phyloP scores from a whole-genome alignment of 2,797 vertebrate species.

The Oophaga sylvatica region DNA sequence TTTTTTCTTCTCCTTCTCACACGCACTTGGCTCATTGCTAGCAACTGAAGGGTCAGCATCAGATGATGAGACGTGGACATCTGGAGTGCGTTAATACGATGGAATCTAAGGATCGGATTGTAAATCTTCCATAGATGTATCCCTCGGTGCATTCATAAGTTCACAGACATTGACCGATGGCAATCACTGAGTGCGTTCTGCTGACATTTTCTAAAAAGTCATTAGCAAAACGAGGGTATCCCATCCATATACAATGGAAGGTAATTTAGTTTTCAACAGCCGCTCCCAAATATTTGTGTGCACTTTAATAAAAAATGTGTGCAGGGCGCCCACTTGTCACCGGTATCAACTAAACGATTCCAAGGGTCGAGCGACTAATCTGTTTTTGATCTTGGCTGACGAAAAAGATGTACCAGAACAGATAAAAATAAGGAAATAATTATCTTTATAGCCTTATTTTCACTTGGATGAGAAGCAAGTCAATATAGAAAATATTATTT shows the following conservation, averaged over 20 bases:
- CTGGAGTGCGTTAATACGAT: slow-evolving; percentile 50
- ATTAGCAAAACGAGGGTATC: neutral
- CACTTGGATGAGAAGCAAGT: neutral
- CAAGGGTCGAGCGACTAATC: neutral
- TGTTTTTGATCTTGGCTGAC: slow-evolving; percentile 17
- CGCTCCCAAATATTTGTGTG: slow-evolving; percentile 26
- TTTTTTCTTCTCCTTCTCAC: neutral
- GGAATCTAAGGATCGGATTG: slow-evolving; percentile 20
- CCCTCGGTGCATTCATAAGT: slow-evolving; percentile 41
- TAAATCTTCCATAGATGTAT: slow-evolving; percentile 46
- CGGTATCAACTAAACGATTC: neutral
- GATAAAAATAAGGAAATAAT: neutral
- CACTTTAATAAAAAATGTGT: neutral
- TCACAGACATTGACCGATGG: slow-evolving; percentile 44
- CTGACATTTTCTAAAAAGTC: slow-evolving; percentile 36
- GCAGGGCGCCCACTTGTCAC: neutral
- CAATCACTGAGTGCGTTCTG: slow-evolving; percentile 29
- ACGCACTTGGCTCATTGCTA: slow-evolving; percentile 30
- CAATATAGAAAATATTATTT: neutral
- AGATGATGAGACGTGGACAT: slow-evolving; percentile 50
- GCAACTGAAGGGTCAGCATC: slow-evolving; percentile 30
- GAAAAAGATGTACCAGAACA: neutral
- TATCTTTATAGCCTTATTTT: neutral
- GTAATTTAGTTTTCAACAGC: slow-evolving; percentile 31
- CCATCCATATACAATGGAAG: neutral